A percentile compares a stretch with the other conserved stretches of the same genome.
Conservation (phyloP, 2,888 invertebrate genomes). For the Lasioglossum zephyrum region DNA sequence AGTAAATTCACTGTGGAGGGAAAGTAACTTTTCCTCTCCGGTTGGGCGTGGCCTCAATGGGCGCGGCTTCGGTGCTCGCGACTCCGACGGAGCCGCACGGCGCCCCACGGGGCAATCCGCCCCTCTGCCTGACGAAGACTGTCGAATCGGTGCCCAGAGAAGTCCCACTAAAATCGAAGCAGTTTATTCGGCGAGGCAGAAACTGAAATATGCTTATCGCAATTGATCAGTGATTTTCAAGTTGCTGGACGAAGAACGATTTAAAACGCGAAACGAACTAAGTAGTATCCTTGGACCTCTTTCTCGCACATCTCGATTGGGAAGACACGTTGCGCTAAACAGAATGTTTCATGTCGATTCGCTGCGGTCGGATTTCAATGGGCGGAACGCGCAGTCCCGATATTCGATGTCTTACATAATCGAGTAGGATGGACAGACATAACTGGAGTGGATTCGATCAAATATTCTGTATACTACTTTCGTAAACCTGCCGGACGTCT, state of each 20-base stretch:
- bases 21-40: not conserved
- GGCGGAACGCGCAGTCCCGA: constrained; percentile 46
- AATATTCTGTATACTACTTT: constrained; percentile 65
- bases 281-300: not conserved
- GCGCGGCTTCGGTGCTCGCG: not conserved
- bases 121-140: not conserved
- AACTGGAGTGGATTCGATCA: constrained; percentile 61
- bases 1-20: not conserved
- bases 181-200: not conserved
- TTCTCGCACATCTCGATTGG: not conserved
- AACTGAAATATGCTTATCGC: not conserved
- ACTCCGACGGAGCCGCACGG: too few relatives aligned
- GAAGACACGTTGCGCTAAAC: constrained; percentile 3
- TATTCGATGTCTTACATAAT: constrained; percentile 44
- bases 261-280: not conserved
- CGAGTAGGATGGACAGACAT: constrained; percentile 66
- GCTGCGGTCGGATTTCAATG: not conserved
- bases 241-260: not conserved
- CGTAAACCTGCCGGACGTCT: constrained; percentile 59
- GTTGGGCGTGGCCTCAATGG: not conserved
- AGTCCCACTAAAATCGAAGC: not conserved
- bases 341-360: not conserved
- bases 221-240: not conserved
- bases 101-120: not conserved
- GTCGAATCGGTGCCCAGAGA: not conserved